Conservation (phyloP, 2,113 vertebrate species). For the Dipodomys ordii region DNA sequence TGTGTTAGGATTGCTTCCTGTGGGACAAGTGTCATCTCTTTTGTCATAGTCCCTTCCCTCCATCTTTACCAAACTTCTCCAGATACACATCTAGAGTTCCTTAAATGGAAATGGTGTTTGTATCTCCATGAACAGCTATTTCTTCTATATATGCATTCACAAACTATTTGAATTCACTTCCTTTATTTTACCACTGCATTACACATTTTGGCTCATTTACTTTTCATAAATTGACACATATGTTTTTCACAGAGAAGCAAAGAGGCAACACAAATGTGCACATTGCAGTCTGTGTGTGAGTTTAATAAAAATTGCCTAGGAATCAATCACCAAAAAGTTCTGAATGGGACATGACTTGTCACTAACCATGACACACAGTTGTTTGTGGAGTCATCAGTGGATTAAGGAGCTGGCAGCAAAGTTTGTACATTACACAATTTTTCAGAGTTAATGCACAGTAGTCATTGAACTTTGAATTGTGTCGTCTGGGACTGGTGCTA, state of each 20-base stretch:
- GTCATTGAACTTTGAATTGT: constrained; percentile 36
- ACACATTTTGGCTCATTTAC: background rate
- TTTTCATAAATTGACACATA: background rate
- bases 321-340: constrained; percentile 5
- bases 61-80: background rate
- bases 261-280: background rate
- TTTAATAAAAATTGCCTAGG: background rate
- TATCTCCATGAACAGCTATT: background rate
- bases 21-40: background rate
- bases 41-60: background rate
- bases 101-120: background rate
- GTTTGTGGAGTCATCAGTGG: background rate
- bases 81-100: background rate
- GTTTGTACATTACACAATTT: constrained; percentile 35
- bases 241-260: constrained; percentile 9
- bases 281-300: background rate
- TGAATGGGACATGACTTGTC: background rate
- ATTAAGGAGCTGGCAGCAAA: background rate
- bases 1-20: background rate
- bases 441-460: background rate
- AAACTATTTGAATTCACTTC: constrained; percentile 15
- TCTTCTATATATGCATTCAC: constrained; percentile 3
- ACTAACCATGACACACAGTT: background rate
- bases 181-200: background rate
- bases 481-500: background rate